Percentiles rank a stretch among this genome's conserved stretches.
These are phyloP conservation scores for Microplitis demolitor DNA, from an alignment of 1,140 invertebrate genomes.

Conservation along the genomic window DNA sequence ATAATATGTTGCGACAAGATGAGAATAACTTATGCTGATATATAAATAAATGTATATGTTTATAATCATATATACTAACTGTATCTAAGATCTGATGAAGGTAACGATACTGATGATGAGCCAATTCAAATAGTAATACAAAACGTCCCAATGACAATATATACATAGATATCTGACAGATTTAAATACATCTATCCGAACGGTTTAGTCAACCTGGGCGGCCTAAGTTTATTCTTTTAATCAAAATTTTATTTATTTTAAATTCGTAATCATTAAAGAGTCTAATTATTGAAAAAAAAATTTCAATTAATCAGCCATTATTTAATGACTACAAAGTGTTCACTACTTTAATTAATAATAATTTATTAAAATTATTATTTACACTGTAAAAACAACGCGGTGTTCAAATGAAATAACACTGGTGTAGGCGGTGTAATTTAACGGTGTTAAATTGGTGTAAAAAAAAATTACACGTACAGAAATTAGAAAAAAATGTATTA, in stretches of 20 bases:
- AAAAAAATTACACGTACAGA: too few species aligned
- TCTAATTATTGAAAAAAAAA: too few species aligned
- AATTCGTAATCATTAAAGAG: background rate
- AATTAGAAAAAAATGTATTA: too few species aligned
- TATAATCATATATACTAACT: background rate
- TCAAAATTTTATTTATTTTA: conserved; percentile 12
- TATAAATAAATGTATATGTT: background rate
- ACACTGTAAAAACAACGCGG: too few species aligned
- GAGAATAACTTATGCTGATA: too few species aligned
- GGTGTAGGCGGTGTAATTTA: too few species aligned
- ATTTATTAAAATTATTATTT: too few species aligned
- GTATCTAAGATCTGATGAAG: background rate
- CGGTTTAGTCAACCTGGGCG: conserved; percentile 23
- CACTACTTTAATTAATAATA: background rate
- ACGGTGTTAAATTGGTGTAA: too few species aligned
- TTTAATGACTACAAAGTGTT: conserved; percentile 9
- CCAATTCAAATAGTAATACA: conserved; percentile 48
- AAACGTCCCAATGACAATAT: conserved; percentile 58
- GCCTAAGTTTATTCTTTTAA: conserved; percentile 33
- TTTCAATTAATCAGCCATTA: too few species aligned
- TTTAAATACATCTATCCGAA: conserved; percentile 43
- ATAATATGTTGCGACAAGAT: too few species aligned
- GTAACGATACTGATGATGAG: conserved; percentile 24
- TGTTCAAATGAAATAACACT: too few species aligned
- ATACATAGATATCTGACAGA: conserved; percentile 36